Evolutionary conservation across 2,888 invertebrate species (phyloP).

Genomic region (Drosophila quinaria): DNA sequence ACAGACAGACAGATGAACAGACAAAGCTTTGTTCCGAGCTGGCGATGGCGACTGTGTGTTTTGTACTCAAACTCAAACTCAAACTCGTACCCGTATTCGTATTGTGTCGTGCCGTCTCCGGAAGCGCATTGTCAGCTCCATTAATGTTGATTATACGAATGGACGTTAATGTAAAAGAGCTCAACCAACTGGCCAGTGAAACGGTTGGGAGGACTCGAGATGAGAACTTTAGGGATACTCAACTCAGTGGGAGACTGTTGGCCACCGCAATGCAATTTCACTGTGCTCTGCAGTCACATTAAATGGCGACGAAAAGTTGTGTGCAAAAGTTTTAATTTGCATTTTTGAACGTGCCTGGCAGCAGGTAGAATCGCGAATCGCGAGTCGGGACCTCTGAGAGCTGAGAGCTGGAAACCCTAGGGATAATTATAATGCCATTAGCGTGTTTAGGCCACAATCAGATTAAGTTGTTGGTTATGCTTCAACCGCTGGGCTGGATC

Average conservation of each 20-base stretch:
- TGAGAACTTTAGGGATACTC: conserved; percentile 3
- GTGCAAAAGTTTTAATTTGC: conserved; percentile 73
- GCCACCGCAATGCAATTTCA: conserved; percentile 71
- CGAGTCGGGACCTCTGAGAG: conserved; percentile 3
- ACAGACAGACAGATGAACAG: not conserved
- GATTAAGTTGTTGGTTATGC: conserved; percentile 58
- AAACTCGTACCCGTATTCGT: not conserved
- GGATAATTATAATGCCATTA: conserved; percentile 82
- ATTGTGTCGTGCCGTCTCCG: conserved; percentile 52
- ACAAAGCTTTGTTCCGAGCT: conserved; percentile 13
- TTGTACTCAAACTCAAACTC: conserved; percentile 23
- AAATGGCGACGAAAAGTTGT: conserved; percentile 67
- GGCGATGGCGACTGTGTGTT: conserved; percentile 28
- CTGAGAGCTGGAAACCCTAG: conserved; percentile 35
- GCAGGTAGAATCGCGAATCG: conserved; percentile 27
- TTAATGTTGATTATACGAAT: conserved; percentile 75
- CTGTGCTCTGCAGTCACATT: conserved; percentile 56
- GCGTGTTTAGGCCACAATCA: conserved; percentile 79
- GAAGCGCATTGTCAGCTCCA: conserved; percentile 75
- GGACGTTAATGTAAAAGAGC: conserved; percentile 65
- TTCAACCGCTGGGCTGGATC: conserved; percentile 19
- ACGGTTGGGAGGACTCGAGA: not conserved
- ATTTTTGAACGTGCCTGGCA: conserved; percentile 57
- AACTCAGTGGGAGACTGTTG: not conserved
- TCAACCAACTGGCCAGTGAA: conserved; percentile 26